Conservation (phyloP, 2,113 vertebrate genomes). For the Hemibagrus wyckioides region DNA sequence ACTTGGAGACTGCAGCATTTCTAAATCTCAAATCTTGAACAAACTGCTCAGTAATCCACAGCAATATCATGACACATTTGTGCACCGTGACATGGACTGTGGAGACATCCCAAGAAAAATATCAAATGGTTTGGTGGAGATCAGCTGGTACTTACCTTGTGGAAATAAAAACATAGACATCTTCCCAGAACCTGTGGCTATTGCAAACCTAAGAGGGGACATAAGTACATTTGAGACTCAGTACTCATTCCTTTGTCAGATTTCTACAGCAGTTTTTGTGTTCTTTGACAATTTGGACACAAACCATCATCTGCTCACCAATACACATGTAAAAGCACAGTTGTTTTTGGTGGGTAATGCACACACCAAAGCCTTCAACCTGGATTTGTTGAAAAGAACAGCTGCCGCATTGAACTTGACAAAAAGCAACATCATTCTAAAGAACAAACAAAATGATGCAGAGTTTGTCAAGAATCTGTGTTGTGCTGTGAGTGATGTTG, state of each 20-base stretch:
- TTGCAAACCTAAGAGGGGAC: constrained; percentile 74
- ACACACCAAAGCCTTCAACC: constrained; percentile 28
- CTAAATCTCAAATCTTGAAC: constrained; percentile 79
- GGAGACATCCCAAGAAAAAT: constrained; percentile 66
- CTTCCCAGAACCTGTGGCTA: constrained; percentile 69
- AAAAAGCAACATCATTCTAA: constrained; percentile 53
- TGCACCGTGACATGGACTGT: constrained; percentile 66
- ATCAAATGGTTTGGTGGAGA: constrained; percentile 75
- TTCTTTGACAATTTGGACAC: constrained; percentile 67
- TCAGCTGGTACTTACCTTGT: constrained; percentile 76
- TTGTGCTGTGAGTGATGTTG: constrained; percentile 23
- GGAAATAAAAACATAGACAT: constrained; percentile 62
- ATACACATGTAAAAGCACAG: constrained; percentile 49
- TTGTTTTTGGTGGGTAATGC: constrained; percentile 62
- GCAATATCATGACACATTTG: constrained; percentile 69
- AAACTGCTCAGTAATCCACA: constrained; percentile 68
- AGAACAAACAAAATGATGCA: constrained; percentile 59
- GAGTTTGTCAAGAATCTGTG: constrained; percentile 57
- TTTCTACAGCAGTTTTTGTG: constrained; percentile 75
- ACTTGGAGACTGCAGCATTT: constrained; percentile 72
- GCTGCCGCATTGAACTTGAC: constrained; percentile 48
- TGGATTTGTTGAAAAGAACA: constrained; percentile 18
- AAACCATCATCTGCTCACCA: constrained; percentile 61
- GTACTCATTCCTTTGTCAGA: constrained; percentile 72
- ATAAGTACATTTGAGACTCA: constrained; percentile 65